These are phyloP conservation scores for Idaea straminata DNA, from an alignment of 2,888 invertebrate genomes.

Conservation along the genomic window DNA sequence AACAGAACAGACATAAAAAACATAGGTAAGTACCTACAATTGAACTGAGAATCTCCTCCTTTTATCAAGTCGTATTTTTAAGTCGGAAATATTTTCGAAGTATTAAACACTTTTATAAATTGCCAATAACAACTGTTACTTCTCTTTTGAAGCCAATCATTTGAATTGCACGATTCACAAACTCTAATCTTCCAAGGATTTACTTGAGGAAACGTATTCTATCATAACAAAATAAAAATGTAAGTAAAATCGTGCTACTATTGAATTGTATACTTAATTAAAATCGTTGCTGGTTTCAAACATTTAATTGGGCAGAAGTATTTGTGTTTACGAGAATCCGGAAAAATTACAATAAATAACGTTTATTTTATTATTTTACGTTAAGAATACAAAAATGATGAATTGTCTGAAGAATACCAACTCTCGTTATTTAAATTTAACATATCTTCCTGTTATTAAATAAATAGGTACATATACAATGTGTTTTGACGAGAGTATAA, in stretches of 20 bases:
- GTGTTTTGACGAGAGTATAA: too few relatives aligned
- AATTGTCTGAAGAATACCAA: not conserved
- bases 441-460: not conserved
- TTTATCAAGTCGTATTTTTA: too few relatives aligned
- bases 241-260: constrained; percentile 38
- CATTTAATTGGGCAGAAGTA: constrained; percentile 36
- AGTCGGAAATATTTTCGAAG: too few relatives aligned
- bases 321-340: constrained; percentile 28
- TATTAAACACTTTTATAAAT: too few relatives aligned
- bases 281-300: constrained; percentile 31
- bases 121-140: not conserved
- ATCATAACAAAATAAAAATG: constrained; percentile 30
- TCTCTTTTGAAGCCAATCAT: not conserved
- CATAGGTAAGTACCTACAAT: too few relatives aligned
- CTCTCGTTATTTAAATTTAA: not conserved
- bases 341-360: constrained; percentile 22
- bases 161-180: constrained; percentile 37
- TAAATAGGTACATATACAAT: too few relatives aligned
- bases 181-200: constrained; percentile 38
- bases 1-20: too few relatives aligned
- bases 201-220: constrained; percentile 37
- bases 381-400: not conserved
- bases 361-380: not conserved
- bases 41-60: too few relatives aligned
- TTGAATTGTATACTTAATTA: constrained; percentile 30